Percentiles rank a stretch among this genome's conserved stretches.
phyloP scores from a whole-genome alignment of 2,797 vertebrate genomes.

The Peromyscus eremicus region DNA sequence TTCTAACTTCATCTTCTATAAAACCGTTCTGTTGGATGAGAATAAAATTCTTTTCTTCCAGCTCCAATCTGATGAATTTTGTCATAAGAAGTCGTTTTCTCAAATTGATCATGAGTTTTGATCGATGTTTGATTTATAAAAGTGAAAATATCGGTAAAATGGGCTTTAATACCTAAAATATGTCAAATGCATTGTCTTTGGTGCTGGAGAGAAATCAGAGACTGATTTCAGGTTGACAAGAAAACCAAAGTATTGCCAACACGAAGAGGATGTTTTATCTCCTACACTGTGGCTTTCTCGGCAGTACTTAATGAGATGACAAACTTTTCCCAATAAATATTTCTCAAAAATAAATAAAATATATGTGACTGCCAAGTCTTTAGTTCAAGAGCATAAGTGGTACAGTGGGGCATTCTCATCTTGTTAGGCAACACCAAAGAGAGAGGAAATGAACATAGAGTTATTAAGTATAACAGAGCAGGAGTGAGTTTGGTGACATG shows the following conservation, averaged over 20 bases:
- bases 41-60: not conserved
- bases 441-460: not conserved
- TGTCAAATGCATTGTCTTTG: not conserved
- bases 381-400: not conserved
- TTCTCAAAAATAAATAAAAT: not conserved
- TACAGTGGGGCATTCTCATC: not conserved
- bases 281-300: not conserved
- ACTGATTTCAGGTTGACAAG: not conserved
- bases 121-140: conserved; percentile 4
- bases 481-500: not conserved
- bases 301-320: not conserved
- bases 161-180: not conserved
- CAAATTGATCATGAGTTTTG: not conserved
- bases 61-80: not conserved
- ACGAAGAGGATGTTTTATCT: not conserved
- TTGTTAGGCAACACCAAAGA: not conserved
- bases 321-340: not conserved
- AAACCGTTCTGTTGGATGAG: not conserved
- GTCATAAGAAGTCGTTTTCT: not conserved
- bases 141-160: not conserved
- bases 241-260: not conserved
- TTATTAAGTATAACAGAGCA: rapidly evolving
- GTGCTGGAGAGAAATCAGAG: not conserved
- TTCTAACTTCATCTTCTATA: not conserved
- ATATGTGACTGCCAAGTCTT: not conserved